phyloP scores from a whole-genome alignment of 2,888 invertebrate genomes.

The Coelinius sp. region DNA sequence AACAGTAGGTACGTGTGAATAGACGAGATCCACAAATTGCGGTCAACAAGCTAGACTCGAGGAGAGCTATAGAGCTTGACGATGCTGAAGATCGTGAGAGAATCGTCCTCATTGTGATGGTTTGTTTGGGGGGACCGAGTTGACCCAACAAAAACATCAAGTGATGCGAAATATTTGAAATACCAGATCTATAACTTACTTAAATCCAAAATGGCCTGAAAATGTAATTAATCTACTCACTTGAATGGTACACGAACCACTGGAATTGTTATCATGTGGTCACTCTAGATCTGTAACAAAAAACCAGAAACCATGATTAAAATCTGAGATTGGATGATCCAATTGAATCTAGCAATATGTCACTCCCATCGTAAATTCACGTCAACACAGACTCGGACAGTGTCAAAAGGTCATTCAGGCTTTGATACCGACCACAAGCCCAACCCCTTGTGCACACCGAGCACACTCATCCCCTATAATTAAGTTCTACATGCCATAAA shows the following conservation, averaged over 20 bases:
- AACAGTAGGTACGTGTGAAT: neutral
- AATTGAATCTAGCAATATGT: neutral
- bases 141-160: conserved; percentile 15
- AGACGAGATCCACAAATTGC: conserved; percentile 51
- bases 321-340: neutral
- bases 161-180: neutral
- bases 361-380: neutral
- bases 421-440: neutral
- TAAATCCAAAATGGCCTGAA: too few relatives aligned
- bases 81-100: conserved; percentile 51
- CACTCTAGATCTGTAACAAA: conserved; percentile 50
- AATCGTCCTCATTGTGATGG: conserved; percentile 41
- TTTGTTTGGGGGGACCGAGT: conserved; percentile 36
- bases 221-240: conserved; percentile 45
- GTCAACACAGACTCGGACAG: neutral
- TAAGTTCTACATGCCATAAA: neutral
- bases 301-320: conserved; percentile 29
- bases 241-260: conserved; percentile 48
- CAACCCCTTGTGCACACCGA: neutral
- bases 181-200: too few relatives aligned
- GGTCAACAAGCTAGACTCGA: conserved; percentile 53
- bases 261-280: conserved; percentile 50
- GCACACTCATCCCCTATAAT: neutral
- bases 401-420: neutral
- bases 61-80: conserved; percentile 46